These are phyloP conservation scores for Gastrophysa polygoni DNA, from an alignment of 2,888 invertebrate genomes.

Conservation along the genomic window DNA sequence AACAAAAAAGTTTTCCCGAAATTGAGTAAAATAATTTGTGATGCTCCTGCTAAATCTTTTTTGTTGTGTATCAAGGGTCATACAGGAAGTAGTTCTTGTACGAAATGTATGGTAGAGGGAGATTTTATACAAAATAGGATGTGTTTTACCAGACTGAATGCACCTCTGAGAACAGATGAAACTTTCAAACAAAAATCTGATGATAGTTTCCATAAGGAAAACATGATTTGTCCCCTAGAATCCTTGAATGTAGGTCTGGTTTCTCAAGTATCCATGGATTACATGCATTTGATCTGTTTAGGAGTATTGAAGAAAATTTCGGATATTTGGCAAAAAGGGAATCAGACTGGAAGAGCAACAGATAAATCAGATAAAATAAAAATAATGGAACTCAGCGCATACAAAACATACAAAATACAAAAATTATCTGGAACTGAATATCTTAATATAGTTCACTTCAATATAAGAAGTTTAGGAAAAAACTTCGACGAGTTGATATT, in stretches of 20 bases:
- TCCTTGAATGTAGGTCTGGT: conserved; percentile 9
- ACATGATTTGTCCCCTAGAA: conserved; percentile 9
- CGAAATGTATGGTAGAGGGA: conserved; percentile 13
- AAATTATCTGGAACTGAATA: too few species aligned
- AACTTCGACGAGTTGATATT: too few species aligned
- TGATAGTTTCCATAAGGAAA: conserved; percentile 12
- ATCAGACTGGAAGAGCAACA: conserved; percentile 8
- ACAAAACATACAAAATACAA: too few species aligned
- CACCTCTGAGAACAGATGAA: conserved; percentile 10
- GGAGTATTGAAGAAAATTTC: conserved; percentile 26
- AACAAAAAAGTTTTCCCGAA: conserved; percentile 5
- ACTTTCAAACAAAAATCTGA: conserved; percentile 3
- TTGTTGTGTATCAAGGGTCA: conserved; percentile 10
- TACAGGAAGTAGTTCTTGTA: conserved; percentile 14
- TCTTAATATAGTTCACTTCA: too few species aligned
- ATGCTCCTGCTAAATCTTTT: conserved; percentile 18
- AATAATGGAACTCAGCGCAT: conserved; percentile 4
- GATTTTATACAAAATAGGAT: conserved; percentile 10
- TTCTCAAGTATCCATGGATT: conserved; percentile 16
- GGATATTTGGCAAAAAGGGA: conserved; percentile 24
- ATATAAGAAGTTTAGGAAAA: too few species aligned
- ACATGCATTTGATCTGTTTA: conserved; percentile 21
- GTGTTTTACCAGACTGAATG: conserved; percentile 3
- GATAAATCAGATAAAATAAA: not conserved
- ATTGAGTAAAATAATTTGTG: conserved; percentile 17